Evolutionary conservation across 2,113 vertebrate species (phyloP), one percentile per base, ranked within the genome.

Genomic region (Acanthisitta chloris): DNA sequence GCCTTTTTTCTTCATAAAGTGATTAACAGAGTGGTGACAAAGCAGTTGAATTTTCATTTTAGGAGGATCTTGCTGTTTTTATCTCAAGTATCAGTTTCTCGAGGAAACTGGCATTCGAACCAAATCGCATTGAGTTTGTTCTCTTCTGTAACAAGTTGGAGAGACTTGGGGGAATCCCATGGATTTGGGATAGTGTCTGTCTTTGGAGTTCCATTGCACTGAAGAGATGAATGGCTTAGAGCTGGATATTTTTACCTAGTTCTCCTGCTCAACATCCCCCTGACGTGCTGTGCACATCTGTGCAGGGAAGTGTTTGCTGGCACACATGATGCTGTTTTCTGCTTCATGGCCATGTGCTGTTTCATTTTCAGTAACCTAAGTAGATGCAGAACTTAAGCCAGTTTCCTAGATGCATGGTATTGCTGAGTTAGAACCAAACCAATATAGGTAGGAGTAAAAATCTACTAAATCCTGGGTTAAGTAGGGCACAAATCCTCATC

Each of bases 1-100:
- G 98, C 98, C 98, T 98, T 95, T 98, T 98, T 94, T 97, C 97
- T 98, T 96, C 97, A 96, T 98, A 95, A 96, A 97, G 97, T 96
- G 95, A 97, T 95, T 97, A 96, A 57, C 81, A 94, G 97, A 98
- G 96, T 85, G 92, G 81, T 91, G 91, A 89, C 94, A 88, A 95
- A 93, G 94, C 91, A 95, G 96, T 97, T 66, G 91, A 93, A 96
- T 98, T 97, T 97, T 97, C 91, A 92, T 97, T 97, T 88, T 95
- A 94, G 19, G 88, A 96, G 97, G 94, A 97, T 96, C 95, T 92
- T 96, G 94, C 96, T 94, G 45, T 96, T 95, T 97, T 95, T 96
- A 96, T 91, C 88, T 90, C 96, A 97, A 79, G 57, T 81, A 95
- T 58, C 97, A 91, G 97, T 97, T 97, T 97, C 90, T 97, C 36